Base-by-base conservation (phyloP, 2,888 invertebrate species). In the Caenorhabditis sulstoni region DNA sequence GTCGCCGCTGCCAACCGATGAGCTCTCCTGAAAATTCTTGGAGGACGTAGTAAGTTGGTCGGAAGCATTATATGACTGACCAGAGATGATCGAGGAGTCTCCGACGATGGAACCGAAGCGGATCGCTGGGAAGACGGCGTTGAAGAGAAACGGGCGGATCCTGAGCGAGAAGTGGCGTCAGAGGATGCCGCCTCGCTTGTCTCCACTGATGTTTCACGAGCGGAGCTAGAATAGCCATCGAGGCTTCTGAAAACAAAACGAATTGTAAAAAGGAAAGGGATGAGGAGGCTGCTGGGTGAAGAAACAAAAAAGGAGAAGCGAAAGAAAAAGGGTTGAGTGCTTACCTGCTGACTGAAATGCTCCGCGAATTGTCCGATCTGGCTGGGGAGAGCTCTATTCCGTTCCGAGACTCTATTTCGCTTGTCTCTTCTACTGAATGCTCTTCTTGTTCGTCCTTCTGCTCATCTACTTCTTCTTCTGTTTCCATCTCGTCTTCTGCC, bases 1-100 rank as follows among this genome's bases (percentile, higher is more conserved):
- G 47, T 83, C 83, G 7, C 76, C 76, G n/a, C 68, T 68, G 22
- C 68, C 68, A 9, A 76, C 23, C 0, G 75, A 75, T 18, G 76
- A 76, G 37, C 50, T 70, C 44, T 76, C 76, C 76, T 76, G 59
- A 18, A 76, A 76, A 68, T 44, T 22, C 62, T 70, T 49, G 44
- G 3, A 22, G 14, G 20, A 23, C 23, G 14, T 20, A 22, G 7
- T 16, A 16, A 9, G 18, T 5, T 8, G 47, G 4, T 5, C 2
- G 3, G 41, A 41, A 14, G 8, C 8, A 47, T 16, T 2, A 9
- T 5, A 57, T 59, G 22, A 39, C n/a, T n/a, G n/a, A 78, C 78
- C 73, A 67, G 14, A n/a, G 74, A 74, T 20, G 74, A 68, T 55
- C 79, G 22, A 11, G 79, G 70, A 1, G 74, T 75, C 4, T 67